These are phyloP conservation scores for Lycopodina hypogea DNA, from an alignment of 37 sponge, comb jelly and placozoan species.

Conservation along the genomic window DNA sequence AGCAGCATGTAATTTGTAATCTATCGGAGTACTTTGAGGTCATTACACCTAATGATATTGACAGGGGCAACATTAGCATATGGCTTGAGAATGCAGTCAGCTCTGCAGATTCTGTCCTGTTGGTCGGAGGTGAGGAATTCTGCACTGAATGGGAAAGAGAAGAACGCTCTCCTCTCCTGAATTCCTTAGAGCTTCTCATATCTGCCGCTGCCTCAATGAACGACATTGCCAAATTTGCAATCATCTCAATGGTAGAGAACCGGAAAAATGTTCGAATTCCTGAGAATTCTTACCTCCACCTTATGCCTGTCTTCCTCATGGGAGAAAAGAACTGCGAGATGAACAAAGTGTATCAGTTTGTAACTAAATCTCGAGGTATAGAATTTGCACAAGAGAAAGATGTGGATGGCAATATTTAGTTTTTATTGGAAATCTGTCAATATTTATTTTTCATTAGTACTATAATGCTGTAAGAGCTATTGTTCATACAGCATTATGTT, in stretches of 20 bases:
- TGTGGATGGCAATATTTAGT: too few species aligned
- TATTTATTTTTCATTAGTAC: too few species aligned
- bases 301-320: conserved; percentile 5
- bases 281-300: conserved; percentile 2
- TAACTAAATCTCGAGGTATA: not conserved
- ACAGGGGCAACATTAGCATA: not conserved
- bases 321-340: not conserved
- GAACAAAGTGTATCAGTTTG: conserved; percentile 1
- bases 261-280: not conserved
- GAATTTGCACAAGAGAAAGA: not conserved
- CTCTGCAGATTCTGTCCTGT: conserved; percentile 11
- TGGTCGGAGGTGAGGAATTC: conserved; percentile 16
- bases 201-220: not conserved
- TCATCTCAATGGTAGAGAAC: not conserved
- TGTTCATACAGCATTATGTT: too few species aligned
- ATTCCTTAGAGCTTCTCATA: not conserved
- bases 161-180: not conserved
- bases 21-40: not conserved
- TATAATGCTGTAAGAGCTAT: too few species aligned
- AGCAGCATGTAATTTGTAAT: not conserved
- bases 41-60: not conserved
- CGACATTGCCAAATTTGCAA: not conserved
- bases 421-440: too few species aligned
- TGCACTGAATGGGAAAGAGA: conserved; percentile 15
- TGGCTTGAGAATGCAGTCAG: conserved; percentile 3